phyloP scores from a whole-genome alignment of 2,888 invertebrate species.

The Caradrina clavipalpis region DNA sequence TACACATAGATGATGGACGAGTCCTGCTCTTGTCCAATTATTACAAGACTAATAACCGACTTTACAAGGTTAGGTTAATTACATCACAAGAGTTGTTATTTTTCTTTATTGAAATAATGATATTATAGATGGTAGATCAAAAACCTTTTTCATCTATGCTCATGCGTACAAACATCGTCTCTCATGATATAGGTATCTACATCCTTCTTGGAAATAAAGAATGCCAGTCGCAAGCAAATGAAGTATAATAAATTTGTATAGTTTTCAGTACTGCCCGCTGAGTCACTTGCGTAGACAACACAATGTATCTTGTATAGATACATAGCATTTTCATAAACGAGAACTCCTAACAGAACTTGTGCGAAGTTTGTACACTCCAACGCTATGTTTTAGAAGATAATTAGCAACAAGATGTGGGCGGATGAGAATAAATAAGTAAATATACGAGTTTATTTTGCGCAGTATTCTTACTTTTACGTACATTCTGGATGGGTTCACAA shows the following conservation, averaged over 20 bases:
- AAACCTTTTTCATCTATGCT: constrained; percentile 18
- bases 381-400: constrained; percentile 35
- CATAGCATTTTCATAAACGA: constrained; percentile 37
- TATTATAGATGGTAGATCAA: neutral
- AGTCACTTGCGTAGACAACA: constrained; percentile 50
- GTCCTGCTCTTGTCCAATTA: neutral
- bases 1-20: neutral
- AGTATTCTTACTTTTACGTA: constrained; percentile 47
- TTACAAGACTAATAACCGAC: neutral
- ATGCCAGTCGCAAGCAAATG: constrained; percentile 55
- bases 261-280: constrained; percentile 40
- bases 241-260: constrained; percentile 42
- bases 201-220: constrained; percentile 56
- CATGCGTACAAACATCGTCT: neutral
- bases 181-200: constrained; percentile 13
- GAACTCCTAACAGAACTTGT: constrained; percentile 22
- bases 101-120: neutral
- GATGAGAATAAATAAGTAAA: constrained; percentile 31
- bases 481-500: constrained; percentile 51
- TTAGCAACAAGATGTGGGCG: constrained; percentile 51
- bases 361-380: constrained; percentile 26
- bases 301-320: constrained; percentile 18
- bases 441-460: constrained; percentile 54
- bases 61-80: constrained; percentile 8
- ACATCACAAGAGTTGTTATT: neutral